Conservation (phyloP, 2,888 invertebrate genomes). For the Napeogenes sylphis region DNA sequence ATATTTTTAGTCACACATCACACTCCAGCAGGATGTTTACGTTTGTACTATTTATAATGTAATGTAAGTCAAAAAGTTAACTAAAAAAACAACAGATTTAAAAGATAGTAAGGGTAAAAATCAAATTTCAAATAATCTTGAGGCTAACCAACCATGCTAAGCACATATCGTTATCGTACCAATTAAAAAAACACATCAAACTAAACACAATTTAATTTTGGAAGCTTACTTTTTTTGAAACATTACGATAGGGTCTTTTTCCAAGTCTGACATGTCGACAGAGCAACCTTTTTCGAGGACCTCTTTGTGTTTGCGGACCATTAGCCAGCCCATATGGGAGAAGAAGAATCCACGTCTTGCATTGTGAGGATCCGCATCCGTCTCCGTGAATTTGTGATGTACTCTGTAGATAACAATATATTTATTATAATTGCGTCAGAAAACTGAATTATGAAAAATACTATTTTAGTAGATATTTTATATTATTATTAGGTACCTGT, state of each 20-base stretch:
- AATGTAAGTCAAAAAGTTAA: no score
- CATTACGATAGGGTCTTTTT: slow-evolving; percentile 88
- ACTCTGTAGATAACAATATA: slow-evolving; percentile 67
- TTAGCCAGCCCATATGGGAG: slow-evolving; percentile 96
- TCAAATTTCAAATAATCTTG: no score
- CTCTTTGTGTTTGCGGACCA: slow-evolving; percentile 91
- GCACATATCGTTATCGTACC: no score
- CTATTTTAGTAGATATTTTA: background rate
- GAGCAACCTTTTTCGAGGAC: slow-evolving; percentile 89
- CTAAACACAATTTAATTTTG: no score
- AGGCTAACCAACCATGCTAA: no score
- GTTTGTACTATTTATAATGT: no score
- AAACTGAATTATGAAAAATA: no score
- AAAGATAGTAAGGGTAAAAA: no score
- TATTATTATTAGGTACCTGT: slow-evolving; percentile 49
- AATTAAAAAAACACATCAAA: no score
- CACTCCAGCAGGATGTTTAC: no score
- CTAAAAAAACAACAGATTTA: no score
- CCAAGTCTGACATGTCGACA: slow-evolving; percentile 92
- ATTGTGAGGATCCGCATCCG: slow-evolving; percentile 94
- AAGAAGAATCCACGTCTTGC: slow-evolving; percentile 94
- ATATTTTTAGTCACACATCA: no score
- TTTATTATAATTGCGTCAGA: background rate
- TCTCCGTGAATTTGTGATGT: slow-evolving; percentile 94
- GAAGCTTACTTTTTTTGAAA: slow-evolving; percentile 88